Evolutionary conservation across 92 coral and sea anemone genomes (phyloP).

Genomic region (Zoanthus gigantus): DNA sequence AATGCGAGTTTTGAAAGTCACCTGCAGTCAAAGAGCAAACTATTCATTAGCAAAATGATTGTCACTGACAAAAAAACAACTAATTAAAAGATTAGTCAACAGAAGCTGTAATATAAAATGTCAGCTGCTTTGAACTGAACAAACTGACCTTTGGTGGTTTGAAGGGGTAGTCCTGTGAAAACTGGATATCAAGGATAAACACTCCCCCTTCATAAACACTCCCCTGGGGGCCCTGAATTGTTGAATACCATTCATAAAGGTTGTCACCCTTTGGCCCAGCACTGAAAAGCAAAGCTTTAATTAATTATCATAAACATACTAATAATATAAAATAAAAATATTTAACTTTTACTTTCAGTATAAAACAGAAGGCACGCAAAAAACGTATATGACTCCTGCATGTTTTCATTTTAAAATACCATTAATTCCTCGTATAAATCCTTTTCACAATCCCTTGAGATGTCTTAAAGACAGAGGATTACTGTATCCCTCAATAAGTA

Average conservation of each 20-base stretch:
- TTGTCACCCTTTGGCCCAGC: slow-evolving; percentile 99
- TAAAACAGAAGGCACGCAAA: no score
- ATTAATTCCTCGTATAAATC: no score
- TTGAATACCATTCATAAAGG: slow-evolving; percentile 94
- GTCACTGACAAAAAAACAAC: no score
- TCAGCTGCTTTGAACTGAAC: not conserved
- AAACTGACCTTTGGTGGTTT: slow-evolving; percentile 94
- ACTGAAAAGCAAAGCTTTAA: slow-evolving; percentile 50
- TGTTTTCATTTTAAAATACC: no score
- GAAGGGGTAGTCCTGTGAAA: slow-evolving; percentile 92
- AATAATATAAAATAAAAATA: no score
- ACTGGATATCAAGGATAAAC: slow-evolving; percentile 92
- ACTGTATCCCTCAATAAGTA: no score
- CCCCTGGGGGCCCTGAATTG: slow-evolving; percentile 96
- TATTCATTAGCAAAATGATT: not conserved
- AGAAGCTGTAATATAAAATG: not conserved
- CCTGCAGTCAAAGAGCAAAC: slow-evolving; percentile 47
- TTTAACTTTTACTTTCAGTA: no score
- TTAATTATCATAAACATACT: no score
- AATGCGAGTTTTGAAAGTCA: slow-evolving; percentile 86
- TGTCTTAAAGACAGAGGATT: no score
- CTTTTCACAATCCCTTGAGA: no score
- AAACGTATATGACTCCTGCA: no score
- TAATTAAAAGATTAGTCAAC: not conserved
- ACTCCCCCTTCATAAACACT: slow-evolving; percentile 95